Conservation (phyloP, 2,113 vertebrate species). For the Anarrhichthys ocellatus region DNA sequence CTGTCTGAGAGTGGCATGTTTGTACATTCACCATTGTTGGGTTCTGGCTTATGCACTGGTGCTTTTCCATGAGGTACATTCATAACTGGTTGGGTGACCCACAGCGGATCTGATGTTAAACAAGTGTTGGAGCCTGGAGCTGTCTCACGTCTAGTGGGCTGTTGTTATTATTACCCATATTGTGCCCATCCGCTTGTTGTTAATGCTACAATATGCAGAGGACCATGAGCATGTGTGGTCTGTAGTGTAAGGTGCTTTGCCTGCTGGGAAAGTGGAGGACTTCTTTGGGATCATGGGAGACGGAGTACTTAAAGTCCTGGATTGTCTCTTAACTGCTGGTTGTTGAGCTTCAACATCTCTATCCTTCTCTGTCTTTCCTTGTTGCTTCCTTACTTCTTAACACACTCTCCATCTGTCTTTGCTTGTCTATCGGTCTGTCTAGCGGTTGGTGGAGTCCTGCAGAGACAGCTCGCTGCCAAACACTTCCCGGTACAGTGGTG, state of each 20-base stretch:
- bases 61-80: slow-evolving; percentile 82
- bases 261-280: slow-evolving; percentile 75
- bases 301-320: slow-evolving; percentile 71
- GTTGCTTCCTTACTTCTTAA: slow-evolving; percentile 59
- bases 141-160: slow-evolving; percentile 54
- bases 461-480: slow-evolving; percentile 89
- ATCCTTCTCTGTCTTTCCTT: slow-evolving; percentile 68
- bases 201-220: slow-evolving; percentile 78
- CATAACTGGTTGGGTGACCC: slow-evolving; percentile 72
- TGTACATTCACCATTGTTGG: slow-evolving; percentile 79
- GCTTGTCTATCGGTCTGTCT: slow-evolving; percentile 63
- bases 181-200: slow-evolving; percentile 57
- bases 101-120: slow-evolving; percentile 61
- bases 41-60: slow-evolving; percentile 76
- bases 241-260: slow-evolving; percentile 81
- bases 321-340: slow-evolving; percentile 82
- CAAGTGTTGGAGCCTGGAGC: slow-evolving; percentile 59
- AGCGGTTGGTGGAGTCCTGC: slow-evolving; percentile 84
- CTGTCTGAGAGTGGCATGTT: slow-evolving; percentile 62
- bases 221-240: slow-evolving; percentile 72
- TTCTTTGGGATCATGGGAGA: slow-evolving; percentile 76
- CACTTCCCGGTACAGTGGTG: slow-evolving; percentile 92
- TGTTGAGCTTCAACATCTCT: slow-evolving; percentile 70
- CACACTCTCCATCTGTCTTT: slow-evolving; percentile 45
- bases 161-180: slow-evolving; percentile 16